Base-by-base conservation (phyloP, 2,797 vertebrate genomes). In the Rhinatrema bivittatum region DNA sequence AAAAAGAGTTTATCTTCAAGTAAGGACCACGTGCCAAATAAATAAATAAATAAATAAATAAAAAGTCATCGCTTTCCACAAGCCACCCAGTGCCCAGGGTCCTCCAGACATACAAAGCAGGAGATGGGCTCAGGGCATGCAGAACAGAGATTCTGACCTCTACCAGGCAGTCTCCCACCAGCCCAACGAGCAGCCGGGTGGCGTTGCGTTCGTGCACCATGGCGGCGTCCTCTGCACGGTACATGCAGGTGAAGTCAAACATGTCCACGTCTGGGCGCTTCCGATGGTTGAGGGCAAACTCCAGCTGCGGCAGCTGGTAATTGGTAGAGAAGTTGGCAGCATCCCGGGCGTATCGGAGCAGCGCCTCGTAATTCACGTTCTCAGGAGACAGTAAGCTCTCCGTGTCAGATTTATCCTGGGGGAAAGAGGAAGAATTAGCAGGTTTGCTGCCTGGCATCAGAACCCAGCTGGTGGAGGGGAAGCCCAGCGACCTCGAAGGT, bases 161-260 rank as follows among this genome's bases (percentile, higher is more conserved):
- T 54, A 97, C 91, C 31, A 97, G 68, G 36, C 91, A 92, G 74
- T 97, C 93, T 36, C 93, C 94, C 33, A 96, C 94, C 32, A 97
- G 82, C 35, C 60, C 86, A 0, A 95, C 60, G 44, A 98, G 58
- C 34, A 98, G 51, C 5, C 79, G 84, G 60, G 55, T 66, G 4
- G 90, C 90, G 1, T 56, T 72, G 41, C 82, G 75, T 74, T 97
- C 91, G 50, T 72, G 77, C 58, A 98, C 85, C 19, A 92, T 71
- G 0, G 89, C 91, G 1, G 94, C 87, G 0, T 91, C 89, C 60
- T 98, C 92, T 0, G 94, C 90, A 7, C 93, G 89, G 2, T 80
- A 85, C 94, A 98, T 98, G 76, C 82, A 90, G 21, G 94, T 98
- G 79, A 98, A 98, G 73, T 98, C 94, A 0, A 98, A 98, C 84